Conservation (phyloP, 1,140 invertebrate species). For the Hetaerina americana region DNA sequence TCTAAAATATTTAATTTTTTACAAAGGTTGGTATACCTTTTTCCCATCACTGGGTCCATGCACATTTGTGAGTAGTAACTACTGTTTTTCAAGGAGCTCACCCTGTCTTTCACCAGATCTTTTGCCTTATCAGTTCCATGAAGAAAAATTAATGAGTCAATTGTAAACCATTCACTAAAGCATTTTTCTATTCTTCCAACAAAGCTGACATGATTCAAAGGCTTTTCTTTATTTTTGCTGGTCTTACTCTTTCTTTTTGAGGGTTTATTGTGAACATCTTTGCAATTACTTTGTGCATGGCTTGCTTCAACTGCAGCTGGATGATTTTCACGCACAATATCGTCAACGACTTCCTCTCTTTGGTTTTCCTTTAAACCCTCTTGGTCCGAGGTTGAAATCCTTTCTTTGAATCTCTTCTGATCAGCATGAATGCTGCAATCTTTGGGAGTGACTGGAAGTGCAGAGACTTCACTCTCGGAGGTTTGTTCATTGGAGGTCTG, state of each 20-base stretch:
- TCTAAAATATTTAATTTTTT: neutral
- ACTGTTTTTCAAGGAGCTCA: neutral
- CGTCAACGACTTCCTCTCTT: too few species aligned
- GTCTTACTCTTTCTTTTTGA: neutral
- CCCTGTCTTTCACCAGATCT: neutral
- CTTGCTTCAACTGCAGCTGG: too few species aligned
- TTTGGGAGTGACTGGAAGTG: too few species aligned
- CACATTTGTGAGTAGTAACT: neutral
- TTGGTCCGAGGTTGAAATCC: too few species aligned
- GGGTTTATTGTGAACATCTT: neutral
- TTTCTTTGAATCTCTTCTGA: too few species aligned
- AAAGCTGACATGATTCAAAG: neutral
- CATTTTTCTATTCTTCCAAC: neutral
- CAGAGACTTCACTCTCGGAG: too few species aligned
- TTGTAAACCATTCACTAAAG: neutral
- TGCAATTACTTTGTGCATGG: neutral
- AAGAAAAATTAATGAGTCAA: neutral
- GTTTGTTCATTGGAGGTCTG: too few species aligned
- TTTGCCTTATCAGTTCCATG: neutral
- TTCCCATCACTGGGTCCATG: neutral
- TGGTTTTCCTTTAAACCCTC: too few species aligned
- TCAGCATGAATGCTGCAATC: too few species aligned
- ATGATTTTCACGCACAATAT: too few species aligned
- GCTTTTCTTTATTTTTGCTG: neutral
- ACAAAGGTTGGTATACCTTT: neutral